Percentiles rank a stretch among this genome's conserved stretches.
Evolutionary conservation across 2,797 vertebrate species (phyloP).

Genomic region (Anisognathus igniventris): DNA sequence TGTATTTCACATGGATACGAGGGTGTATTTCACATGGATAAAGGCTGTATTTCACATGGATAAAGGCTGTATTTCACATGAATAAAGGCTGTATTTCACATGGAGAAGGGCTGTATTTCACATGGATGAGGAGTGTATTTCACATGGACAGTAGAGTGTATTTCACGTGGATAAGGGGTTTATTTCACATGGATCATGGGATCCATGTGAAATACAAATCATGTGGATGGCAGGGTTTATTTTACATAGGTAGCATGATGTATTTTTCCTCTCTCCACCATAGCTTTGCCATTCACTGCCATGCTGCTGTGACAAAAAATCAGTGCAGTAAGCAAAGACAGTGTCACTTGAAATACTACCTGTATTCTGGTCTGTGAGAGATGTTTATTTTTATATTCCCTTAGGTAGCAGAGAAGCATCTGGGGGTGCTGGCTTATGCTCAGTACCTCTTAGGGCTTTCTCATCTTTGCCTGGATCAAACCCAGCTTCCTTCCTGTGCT

Average conservation of each 20-base stretch:
- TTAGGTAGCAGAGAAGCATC: not conserved
- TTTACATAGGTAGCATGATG: not conserved
- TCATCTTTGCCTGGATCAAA: not conserved
- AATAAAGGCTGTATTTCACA: no score
- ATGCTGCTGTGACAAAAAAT: rapidly evolving
- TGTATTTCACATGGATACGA: not conserved
- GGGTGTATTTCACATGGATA: not conserved
- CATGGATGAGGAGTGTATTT: no score
- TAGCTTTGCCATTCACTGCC: not conserved
- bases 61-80: no score
- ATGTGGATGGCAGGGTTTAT: not conserved
- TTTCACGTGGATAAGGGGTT: not conserved
- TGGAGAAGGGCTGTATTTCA: not conserved
- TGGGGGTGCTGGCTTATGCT: not conserved
- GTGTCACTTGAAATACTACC: not conserved
- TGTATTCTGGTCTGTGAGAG: not conserved
- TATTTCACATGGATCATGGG: not conserved
- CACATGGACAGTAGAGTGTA: no score
- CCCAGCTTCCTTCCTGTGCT: not conserved
- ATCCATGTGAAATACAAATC: not conserved
- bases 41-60: not conserved
- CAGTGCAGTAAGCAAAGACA: not conserved
- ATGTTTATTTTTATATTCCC: not conserved
- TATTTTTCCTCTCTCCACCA: not conserved
- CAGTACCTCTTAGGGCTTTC: not conserved